Evolutionary conservation across 64 coral and sea anemone species (phyloP).

Genomic region (Pachyseris speciosa): DNA sequence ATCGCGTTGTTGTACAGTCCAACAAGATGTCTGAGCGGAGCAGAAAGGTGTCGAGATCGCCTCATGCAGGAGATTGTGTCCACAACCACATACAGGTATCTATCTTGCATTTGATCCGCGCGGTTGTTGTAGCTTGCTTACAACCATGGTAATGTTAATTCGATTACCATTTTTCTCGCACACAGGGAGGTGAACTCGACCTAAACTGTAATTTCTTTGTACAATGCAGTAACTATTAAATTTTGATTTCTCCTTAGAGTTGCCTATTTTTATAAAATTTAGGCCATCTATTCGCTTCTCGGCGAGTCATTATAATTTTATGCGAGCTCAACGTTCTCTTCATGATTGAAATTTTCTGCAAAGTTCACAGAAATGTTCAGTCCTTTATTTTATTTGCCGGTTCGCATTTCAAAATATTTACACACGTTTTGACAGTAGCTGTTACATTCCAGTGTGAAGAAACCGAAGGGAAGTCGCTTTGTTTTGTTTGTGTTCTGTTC

Average conservation of each 20-base stretch:
- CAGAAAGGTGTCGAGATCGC: constrained; percentile 91
- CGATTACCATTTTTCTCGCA: background rate
- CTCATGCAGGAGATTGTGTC: constrained; percentile 98
- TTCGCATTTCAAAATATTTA: constrained; percentile 41
- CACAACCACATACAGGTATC: constrained; percentile 93
- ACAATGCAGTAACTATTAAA: background rate
- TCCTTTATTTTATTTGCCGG: constrained; percentile 7
- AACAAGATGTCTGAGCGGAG: constrained; percentile 92
- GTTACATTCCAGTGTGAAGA: background rate
- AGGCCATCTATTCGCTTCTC: background rate
- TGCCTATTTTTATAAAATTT: background rate
- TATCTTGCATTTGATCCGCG: background rate
- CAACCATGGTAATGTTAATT: background rate
- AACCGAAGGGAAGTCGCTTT: background rate
- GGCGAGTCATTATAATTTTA: background rate
- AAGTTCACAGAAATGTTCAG: constrained; percentile 19
- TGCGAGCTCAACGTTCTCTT: background rate
- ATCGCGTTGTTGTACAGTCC: constrained; percentile 94
- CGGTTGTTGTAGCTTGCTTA: no score
- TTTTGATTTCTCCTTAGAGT: background rate
- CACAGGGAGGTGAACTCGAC: no score
- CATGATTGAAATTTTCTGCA: background rate
- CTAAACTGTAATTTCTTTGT: no score
- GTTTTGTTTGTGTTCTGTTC: background rate
- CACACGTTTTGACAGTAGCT: constrained; percentile 5